phyloP scores from a whole-genome alignment of 1,140 invertebrate species.

The Drosophila subpulchrella region DNA sequence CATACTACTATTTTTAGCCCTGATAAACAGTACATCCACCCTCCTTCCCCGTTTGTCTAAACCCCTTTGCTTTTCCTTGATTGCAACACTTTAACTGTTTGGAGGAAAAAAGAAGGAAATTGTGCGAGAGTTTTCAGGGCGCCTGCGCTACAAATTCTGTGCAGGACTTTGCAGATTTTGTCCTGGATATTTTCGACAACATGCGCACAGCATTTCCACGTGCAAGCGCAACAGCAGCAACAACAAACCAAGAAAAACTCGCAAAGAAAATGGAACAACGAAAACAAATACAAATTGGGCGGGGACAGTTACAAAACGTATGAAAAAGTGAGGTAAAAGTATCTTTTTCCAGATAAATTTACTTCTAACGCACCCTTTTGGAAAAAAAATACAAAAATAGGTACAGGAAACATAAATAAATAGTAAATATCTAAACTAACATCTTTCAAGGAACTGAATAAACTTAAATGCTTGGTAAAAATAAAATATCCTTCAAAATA shows the following conservation, averaged over 20 bases:
- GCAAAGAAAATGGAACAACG: constrained; percentile 16
- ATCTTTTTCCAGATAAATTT: constrained; percentile 15
- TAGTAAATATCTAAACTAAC: too few species aligned
- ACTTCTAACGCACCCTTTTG: constrained; percentile 60
- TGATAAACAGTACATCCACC: constrained; percentile 21
- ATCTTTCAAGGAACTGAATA: too few species aligned
- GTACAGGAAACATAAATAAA: too few species aligned
- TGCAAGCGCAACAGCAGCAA: constrained; percentile 48
- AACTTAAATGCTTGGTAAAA: too few species aligned
- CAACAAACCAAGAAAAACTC: constrained; percentile 17
- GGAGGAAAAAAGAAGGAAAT: constrained; percentile 1
- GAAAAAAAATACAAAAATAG: neutral
- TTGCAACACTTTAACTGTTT: constrained; percentile 1
- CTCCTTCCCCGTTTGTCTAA: neutral
- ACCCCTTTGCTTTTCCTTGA: neutral
- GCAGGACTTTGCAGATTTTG: constrained; percentile 65
- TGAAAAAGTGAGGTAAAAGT: constrained; percentile 9
- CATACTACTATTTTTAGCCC: constrained; percentile 49
- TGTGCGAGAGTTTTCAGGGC: constrained; percentile 40
- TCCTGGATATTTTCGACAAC: constrained; percentile 76
- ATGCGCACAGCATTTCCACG: constrained; percentile 68
- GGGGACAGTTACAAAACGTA: constrained; percentile 34
- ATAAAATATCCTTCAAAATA: too few species aligned
- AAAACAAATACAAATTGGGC: constrained; percentile 31
- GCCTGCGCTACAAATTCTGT: constrained; percentile 28